Percentiles rank a stretch among this genome's conserved stretches.
Evolutionary conservation across 2,797 vertebrate genomes (phyloP).

Genomic region (Gymnoscopelus microlampas): DNA sequence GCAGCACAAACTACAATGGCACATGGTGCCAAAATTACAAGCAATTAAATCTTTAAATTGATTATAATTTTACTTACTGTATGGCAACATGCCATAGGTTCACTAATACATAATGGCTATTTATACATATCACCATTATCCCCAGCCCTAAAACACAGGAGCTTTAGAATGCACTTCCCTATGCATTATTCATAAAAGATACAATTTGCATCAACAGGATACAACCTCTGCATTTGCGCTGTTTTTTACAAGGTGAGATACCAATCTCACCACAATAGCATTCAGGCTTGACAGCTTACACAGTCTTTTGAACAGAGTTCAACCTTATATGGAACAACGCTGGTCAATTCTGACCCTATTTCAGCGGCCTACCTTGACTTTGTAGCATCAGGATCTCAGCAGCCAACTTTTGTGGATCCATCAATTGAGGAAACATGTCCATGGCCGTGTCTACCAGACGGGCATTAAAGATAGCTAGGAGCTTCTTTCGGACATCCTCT

Average conservation of each 20-base stretch:
- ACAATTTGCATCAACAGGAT: conserved; percentile 71
- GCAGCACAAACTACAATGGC: neutral
- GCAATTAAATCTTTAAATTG: conserved; percentile 3
- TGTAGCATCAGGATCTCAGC: conserved; percentile 77
- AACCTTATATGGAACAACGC: neutral
- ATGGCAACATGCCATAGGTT: neutral
- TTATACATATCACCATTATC: neutral
- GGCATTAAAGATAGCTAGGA: conserved; percentile 78
- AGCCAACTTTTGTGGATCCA: conserved; percentile 76
- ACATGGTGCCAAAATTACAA: conserved; percentile 54
- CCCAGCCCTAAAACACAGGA: neutral
- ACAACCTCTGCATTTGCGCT: conserved; percentile 17
- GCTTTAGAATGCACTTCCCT: conserved; percentile 8
- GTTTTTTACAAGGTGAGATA: neutral
- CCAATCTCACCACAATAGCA: conserved; percentile 56
- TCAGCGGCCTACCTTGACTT: conserved; percentile 62
- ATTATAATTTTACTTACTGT: neutral
- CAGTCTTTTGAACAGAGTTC: conserved; percentile 2
- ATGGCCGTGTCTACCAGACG: conserved; percentile 77
- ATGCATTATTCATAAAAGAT: conserved; percentile 49
- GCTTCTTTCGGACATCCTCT: conserved; percentile 74
- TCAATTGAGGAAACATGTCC: conserved; percentile 72
- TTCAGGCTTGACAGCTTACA: conserved; percentile 23
- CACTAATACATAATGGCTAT: neutral
- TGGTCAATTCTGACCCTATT: neutral